Percentiles rank a stretch among this genome's conserved stretches.
These are phyloP conservation scores for Gymnosoma rotundatum DNA, from an alignment of 2,888 invertebrate species.

Conservation along the genomic window DNA sequence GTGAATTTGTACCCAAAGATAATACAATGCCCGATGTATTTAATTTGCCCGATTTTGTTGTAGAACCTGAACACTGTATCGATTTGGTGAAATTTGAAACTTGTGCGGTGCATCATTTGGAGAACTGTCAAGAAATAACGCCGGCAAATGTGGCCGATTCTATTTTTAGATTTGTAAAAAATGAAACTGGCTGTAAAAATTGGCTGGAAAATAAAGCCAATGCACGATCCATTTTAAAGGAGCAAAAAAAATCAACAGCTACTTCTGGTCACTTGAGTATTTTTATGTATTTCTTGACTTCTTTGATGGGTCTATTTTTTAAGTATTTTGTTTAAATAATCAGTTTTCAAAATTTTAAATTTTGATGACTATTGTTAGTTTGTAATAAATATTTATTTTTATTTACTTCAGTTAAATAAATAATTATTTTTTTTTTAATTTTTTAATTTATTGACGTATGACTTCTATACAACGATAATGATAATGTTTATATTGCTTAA, in stretches of 20 bases:
- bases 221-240: conserved; percentile 73
- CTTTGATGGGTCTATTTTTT: not conserved
- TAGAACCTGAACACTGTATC: conserved; percentile 83
- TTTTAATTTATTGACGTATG: not conserved
- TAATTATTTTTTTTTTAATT: not conserved
- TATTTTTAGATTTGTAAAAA: conserved; percentile 87
- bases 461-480: not conserved
- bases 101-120: conserved; percentile 81
- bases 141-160: conserved; percentile 91
- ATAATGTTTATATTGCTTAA: not conserved
- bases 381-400: too few species aligned
- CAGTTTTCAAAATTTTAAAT: not conserved
- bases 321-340: conserved; percentile 25
- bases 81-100: conserved; percentile 79
- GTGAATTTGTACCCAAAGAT: conserved; percentile 83
- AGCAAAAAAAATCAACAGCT: conserved; percentile 68
- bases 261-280: conserved; percentile 16
- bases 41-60: conserved; percentile 84
- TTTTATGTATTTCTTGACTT: not conserved
- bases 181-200: conserved; percentile 85
- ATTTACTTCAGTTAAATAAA: not conserved
- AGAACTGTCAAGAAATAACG: conserved; percentile 88
- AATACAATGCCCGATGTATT: conserved; percentile 75
- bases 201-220: conserved; percentile 74
- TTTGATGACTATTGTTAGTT: not conserved